A percentile compares a stretch with the other conserved stretches of the same genome.
These are phyloP conservation scores for Pelecanus crispus DNA, from an alignment of 2,113 vertebrate species.

Conservation along the genomic window DNA sequence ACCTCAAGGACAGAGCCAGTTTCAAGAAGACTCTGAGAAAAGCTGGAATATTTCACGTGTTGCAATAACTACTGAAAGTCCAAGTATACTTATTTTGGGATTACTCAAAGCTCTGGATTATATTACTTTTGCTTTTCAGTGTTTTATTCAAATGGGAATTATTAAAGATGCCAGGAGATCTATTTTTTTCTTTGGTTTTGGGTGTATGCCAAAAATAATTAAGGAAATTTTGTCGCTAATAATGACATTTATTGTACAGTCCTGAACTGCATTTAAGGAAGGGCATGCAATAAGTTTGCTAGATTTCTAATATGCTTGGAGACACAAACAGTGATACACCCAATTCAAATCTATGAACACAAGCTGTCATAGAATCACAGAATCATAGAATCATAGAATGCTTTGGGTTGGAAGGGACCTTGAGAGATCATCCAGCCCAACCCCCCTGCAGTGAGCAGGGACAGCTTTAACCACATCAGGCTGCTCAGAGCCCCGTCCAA, in stretches of 20 bases:
- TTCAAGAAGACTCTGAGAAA: slow-evolving; percentile 63
- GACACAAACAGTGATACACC: not conserved
- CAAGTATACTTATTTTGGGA: slow-evolving; percentile 38
- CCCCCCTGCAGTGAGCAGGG: too few species aligned
- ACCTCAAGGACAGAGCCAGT: slow-evolving; percentile 75
- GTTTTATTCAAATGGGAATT: slow-evolving; percentile 52
- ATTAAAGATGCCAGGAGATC: slow-evolving; percentile 52
- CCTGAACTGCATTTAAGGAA: not conserved
- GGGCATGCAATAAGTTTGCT: not conserved
- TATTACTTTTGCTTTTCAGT: slow-evolving; percentile 45
- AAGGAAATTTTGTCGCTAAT: not conserved
- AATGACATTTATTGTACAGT: slow-evolving; percentile 38
- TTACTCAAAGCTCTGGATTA: slow-evolving; percentile 56
- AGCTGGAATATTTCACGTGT: slow-evolving; percentile 54
- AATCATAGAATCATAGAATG: too few species aligned
- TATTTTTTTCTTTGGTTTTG: not conserved
- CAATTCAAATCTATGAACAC: not conserved
- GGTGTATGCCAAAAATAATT: slow-evolving; percentile 49
- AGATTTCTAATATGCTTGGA: not conserved
- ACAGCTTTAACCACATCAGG: too few species aligned
- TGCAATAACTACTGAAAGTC: slow-evolving; percentile 69
- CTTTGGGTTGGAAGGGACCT: too few species aligned
- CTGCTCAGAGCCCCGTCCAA: too few species aligned
- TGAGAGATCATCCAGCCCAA: too few species aligned
- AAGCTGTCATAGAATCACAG: too few species aligned